phyloP scores from a whole-genome alignment of 2,113 vertebrate species.

The Ascaphus truei region DNA sequence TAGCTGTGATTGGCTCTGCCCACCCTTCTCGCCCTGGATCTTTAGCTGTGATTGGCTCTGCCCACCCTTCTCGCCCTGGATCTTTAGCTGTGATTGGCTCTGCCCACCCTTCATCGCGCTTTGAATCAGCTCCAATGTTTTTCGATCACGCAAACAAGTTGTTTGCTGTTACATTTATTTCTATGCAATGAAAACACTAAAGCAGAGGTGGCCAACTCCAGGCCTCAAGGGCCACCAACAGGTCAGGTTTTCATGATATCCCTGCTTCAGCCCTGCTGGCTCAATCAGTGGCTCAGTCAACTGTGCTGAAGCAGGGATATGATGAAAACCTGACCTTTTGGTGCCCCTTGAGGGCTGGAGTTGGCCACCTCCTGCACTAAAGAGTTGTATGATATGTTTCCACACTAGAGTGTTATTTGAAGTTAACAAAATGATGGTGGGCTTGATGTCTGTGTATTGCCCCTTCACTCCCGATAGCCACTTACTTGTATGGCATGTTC shows the following conservation, averaged over 20 bases:
- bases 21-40: neutral
- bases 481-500: too few species aligned
- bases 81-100: neutral
- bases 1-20: neutral
- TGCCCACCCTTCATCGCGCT: neutral
- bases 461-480: too few species aligned
- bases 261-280: too few species aligned
- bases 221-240: too few species aligned
- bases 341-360: too few species aligned
- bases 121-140: neutral
- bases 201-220: too few species aligned
- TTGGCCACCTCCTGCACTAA: too few species aligned
- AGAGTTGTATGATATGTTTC: constrained; percentile 32
- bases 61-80: neutral
- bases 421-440: neutral
- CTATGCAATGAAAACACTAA: constrained; percentile 58
- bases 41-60: neutral
- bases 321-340: too few species aligned
- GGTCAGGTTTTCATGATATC: too few species aligned
- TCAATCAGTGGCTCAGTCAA: too few species aligned
- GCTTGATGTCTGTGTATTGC: neutral
- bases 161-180: constrained; percentile 44
- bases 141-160: neutral
- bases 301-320: too few species aligned
- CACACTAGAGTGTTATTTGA: neutral